These are phyloP conservation scores for Onychostruthus taczanowskii DNA, from an alignment of 2,113 vertebrate species.

Conservation along the genomic window DNA sequence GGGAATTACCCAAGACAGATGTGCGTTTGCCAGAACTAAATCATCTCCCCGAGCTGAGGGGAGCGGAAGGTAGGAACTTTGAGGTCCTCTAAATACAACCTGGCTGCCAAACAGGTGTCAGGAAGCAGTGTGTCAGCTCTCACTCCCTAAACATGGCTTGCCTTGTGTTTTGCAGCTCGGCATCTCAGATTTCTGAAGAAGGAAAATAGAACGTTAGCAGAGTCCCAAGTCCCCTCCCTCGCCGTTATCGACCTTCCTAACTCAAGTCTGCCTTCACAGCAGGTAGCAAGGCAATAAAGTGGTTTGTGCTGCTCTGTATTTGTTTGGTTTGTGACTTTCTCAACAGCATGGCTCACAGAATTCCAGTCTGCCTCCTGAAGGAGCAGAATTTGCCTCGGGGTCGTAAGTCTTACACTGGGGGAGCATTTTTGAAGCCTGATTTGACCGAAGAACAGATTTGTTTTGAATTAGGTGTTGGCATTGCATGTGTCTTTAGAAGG, in stretches of 20 bases:
- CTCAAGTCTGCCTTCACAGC: constrained; percentile 59
- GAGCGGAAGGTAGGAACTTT: constrained; percentile 62
- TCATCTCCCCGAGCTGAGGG: constrained; percentile 73
- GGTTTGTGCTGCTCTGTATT: neutral
- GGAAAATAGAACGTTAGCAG: constrained; percentile 67
- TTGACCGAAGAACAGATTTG: neutral
- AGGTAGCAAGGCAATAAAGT: constrained; percentile 59
- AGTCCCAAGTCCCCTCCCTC: constrained; percentile 75
- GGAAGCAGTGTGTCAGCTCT: neutral
- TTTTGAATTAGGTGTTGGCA: neutral
- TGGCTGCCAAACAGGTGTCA: neutral
- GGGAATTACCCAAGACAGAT: constrained; percentile 67
- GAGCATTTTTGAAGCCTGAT: neutral
- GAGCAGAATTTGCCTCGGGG: neutral
- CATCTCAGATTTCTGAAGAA: constrained; percentile 70
- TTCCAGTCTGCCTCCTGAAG: neutral
- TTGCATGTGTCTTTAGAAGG: neutral
- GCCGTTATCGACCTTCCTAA: constrained; percentile 65
- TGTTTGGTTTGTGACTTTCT: neutral
- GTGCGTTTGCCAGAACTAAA: constrained; percentile 73
- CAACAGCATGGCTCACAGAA: neutral
- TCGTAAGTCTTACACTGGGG: neutral
- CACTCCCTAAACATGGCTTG: neutral
- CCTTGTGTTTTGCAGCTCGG: constrained; percentile 40
- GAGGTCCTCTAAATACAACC: neutral